A percentile compares a stretch with the other conserved stretches of the same genome.
Conservation (phyloP, 2,113 vertebrate genomes). For the Motacilla tschutschensis region DNA sequence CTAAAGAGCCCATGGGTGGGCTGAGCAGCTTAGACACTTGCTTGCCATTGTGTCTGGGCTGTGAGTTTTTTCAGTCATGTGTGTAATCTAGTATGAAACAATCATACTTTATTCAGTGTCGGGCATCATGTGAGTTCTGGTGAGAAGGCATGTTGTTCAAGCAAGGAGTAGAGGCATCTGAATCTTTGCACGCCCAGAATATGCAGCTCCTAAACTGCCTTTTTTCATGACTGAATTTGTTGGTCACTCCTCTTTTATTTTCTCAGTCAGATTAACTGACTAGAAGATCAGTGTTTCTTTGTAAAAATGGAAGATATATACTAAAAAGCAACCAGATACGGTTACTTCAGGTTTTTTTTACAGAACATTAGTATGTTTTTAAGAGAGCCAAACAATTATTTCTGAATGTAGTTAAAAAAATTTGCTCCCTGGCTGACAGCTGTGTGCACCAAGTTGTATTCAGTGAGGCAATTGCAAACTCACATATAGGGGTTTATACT, state of each 20-base stretch:
- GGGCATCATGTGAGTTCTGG: background rate
- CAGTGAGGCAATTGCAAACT: conserved; percentile 2
- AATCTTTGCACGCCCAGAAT: background rate
- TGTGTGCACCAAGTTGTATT: conserved; percentile 14
- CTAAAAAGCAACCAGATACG: background rate
- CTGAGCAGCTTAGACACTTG: background rate
- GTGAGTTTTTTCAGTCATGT: background rate
- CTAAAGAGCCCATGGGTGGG: background rate
- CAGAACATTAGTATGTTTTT: background rate
- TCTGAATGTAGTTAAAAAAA: conserved; percentile 18
- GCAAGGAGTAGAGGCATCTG: background rate
- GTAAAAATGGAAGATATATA: background rate
- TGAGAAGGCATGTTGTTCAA: background rate
- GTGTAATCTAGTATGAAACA: background rate
- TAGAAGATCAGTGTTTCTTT: background rate
- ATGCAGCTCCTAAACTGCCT: background rate
- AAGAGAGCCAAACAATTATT: conserved; percentile 42
- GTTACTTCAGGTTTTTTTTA: background rate
- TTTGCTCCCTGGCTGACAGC: conserved; percentile 12
- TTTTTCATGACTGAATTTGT: conserved; percentile 9
- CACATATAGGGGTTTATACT: background rate
- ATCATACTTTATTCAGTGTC: background rate
- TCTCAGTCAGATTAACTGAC: background rate
- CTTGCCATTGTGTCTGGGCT: background rate
- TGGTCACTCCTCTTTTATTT: conserved; percentile 11